Base-by-base conservation (phyloP, 2,113 vertebrate genomes). In the Nematolebias whitei region DNA sequence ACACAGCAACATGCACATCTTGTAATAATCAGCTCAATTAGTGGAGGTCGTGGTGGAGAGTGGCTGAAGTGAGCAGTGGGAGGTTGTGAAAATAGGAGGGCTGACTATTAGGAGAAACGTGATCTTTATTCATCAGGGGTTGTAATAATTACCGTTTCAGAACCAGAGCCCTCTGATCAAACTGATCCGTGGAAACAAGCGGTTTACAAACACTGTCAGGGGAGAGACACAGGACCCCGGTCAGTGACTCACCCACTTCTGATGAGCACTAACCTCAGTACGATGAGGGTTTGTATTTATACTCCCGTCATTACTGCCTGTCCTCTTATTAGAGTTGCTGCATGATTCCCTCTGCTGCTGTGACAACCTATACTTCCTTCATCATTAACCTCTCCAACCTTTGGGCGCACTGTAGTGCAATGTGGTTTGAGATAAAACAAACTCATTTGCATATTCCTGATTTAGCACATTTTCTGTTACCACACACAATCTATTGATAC, bases 1-100 rank as follows among this genome's bases (percentile, higher is more conserved):
- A 61, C 78, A 59, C 47, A 61, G n/a, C 71, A 56, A 80, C 66
- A 80, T 77, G 83, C 86, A 94, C 95, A 97, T 95, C 94, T 95
- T 96, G 95, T 90, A 96, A 89, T 94, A 94, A 96, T 96, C 95
- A 96, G 91, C 58, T 91, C 92, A 95, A 95, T 96, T 95, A 95
- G 94, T 88, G 86, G 89, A 93, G 95, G 94, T 95, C 93, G 91
- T 85, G 89, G 93, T 88, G 91, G 90, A 93, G 91, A 92, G 91
- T 91, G 92, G 93, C 91, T 79, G 90, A 78, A 92, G 93, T 94
- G 93, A 95, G 93, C 92, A 80, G 89, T 86, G 91, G 93, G 94
- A 95, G 95, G 94, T 90, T 95, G 94, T 94, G 93, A 94, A 95
- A 95, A 96, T 90, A 95, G 85, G 88, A 91, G 91, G 91, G 85